Conservation (phyloP, 1,140 invertebrate genomes). For the Penaeus chinensis region DNA sequence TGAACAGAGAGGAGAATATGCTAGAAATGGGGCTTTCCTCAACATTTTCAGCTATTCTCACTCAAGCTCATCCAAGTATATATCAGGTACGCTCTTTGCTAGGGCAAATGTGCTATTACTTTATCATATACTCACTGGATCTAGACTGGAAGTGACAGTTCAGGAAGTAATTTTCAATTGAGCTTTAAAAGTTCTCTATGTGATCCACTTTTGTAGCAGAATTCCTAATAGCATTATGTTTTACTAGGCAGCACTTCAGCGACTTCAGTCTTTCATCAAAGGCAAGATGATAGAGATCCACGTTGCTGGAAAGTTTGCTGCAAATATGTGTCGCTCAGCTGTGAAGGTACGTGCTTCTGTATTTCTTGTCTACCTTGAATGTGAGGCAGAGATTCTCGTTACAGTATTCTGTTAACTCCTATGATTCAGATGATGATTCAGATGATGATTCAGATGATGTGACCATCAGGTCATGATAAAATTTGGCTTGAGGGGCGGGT, state of each 20-base stretch:
- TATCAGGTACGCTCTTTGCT: constrained; percentile 69
- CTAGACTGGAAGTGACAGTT: too few relatives aligned
- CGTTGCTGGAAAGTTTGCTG: constrained; percentile 83
- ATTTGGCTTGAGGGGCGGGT: too few relatives aligned
- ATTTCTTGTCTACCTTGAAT: too few relatives aligned
- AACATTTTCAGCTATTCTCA: constrained; percentile 76
- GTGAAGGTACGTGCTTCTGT: constrained; percentile 73
- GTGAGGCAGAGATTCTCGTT: not conserved
- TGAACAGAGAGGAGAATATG: constrained; percentile 79
- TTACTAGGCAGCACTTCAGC: constrained; percentile 74
- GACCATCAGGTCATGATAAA: too few relatives aligned
- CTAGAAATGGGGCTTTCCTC: constrained; percentile 78
- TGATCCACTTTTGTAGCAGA: too few relatives aligned
- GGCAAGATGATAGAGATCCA: constrained; percentile 82
- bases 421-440: not conserved
- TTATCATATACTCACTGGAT: too few relatives aligned
- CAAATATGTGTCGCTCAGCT: constrained; percentile 78
- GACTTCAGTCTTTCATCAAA: constrained; percentile 56
- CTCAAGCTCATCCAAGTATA: constrained; percentile 76
- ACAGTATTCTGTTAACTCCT: not conserved
- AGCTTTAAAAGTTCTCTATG: too few relatives aligned
- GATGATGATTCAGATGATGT: too few relatives aligned
- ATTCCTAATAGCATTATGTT: constrained; percentile 25
- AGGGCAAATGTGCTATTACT: too few relatives aligned
- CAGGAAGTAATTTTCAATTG: too few relatives aligned